Evolutionary conservation across 2,797 vertebrate species (phyloP).

Genomic region (Silurus lanzhouensis): DNA sequence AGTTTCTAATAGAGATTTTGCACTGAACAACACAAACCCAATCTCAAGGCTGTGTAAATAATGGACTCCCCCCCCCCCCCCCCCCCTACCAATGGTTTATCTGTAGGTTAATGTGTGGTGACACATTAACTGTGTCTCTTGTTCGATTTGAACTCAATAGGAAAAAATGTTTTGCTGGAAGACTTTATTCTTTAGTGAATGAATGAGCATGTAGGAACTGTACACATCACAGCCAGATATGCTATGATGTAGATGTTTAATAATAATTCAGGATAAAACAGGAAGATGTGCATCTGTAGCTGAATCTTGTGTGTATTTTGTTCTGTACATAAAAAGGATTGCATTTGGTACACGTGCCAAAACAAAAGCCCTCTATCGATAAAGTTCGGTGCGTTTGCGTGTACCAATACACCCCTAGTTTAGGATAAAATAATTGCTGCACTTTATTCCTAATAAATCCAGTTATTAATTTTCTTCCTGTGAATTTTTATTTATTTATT

Average conservation of each 20-base stretch:
- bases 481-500: too few relatives aligned
- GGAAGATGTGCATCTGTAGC: not conserved
- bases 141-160: not conserved
- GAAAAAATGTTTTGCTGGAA: not conserved
- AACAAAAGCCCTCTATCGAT: too few relatives aligned
- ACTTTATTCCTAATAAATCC: not conserved
- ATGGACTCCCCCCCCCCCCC: too few relatives aligned
- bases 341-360: too few relatives aligned
- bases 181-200: not conserved
- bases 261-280: not conserved
- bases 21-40: too few relatives aligned
- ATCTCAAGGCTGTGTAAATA: not conserved
- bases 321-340: too few relatives aligned
- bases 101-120: not conserved
- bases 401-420: not conserved
- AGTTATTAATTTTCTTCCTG: not conserved
- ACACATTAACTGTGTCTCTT: not conserved
- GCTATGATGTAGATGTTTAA: not conserved
- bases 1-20: too few relatives aligned
- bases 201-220: not conserved
- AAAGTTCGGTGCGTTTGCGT: too few relatives aligned
- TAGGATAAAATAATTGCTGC: not conserved
- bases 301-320: not conserved
- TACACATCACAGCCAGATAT: not conserved
- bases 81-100: not conserved